A percentile compares a stretch with the other conserved stretches of the same genome.
Conservation (phyloP, 2,113 vertebrate species). For the Protobothrops mucrosquamatus region DNA sequence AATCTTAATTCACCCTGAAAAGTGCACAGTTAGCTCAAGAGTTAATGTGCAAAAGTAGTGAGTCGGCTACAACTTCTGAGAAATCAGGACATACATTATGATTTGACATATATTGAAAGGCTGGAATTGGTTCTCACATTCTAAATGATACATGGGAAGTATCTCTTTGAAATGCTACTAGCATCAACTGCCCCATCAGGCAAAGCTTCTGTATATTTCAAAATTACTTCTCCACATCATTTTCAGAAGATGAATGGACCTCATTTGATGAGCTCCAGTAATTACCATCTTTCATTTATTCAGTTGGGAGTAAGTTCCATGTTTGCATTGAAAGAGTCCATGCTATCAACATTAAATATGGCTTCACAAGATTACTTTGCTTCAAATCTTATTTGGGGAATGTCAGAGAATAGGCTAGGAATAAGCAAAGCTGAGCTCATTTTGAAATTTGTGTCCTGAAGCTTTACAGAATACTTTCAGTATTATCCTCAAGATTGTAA, state of each 20-base stretch:
- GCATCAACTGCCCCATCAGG: not conserved
- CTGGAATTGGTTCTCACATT: not conserved
- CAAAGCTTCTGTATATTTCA: not conserved
- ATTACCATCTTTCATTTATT: not conserved
- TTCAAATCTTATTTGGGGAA: not conserved
- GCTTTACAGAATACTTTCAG: constrained; percentile 9
- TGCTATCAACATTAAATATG: not conserved
- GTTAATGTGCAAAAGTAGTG: not conserved
- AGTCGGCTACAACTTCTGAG: not conserved
- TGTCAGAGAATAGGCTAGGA: not conserved
- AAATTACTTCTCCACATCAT: not conserved
- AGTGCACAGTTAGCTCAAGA: not conserved
- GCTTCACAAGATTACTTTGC: not conserved
- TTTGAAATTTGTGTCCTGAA: not conserved
- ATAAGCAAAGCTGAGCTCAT: not conserved
- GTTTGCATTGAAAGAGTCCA: not conserved
- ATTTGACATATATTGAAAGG: not conserved
- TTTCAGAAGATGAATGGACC: not conserved
- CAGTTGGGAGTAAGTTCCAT: not conserved
- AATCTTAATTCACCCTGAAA: not conserved
- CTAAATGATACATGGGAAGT: not conserved
- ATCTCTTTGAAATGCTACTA: not conserved
- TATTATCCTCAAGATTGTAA: not conserved
- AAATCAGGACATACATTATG: not conserved
- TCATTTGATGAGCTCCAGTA: not conserved